Evolutionary conservation across 2,113 vertebrate species (phyloP).

Genomic region (Actenoides hombroni): DNA sequence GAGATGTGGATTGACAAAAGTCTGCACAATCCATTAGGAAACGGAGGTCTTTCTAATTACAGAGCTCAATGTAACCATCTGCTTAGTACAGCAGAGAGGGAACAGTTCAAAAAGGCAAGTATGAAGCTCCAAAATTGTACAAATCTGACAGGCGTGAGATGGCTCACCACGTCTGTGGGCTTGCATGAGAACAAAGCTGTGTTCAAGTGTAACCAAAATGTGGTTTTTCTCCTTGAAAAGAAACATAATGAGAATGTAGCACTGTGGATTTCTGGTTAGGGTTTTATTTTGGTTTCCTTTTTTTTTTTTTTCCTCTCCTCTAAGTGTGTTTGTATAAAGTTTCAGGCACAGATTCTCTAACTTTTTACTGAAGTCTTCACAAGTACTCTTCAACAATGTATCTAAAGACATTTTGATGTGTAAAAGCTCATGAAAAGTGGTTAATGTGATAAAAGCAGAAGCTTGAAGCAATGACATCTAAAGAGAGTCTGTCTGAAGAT

Average conservation of each 20-base stretch:
- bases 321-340: constrained; percentile 24
- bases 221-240: not conserved
- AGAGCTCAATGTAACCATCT: not conserved
- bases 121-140: not conserved
- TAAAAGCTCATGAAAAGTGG: constrained; percentile 43
- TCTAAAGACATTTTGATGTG: constrained; percentile 50
- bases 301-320: not conserved
- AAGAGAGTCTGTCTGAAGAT: constrained; percentile 33
- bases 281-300: not conserved
- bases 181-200: not conserved
- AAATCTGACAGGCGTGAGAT: rapidly evolving
- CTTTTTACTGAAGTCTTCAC: constrained; percentile 24
- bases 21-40: not conserved
- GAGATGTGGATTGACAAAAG: not conserved
- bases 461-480: constrained; percentile 56
- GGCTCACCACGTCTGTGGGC: not conserved
- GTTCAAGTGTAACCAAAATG: not conserved
- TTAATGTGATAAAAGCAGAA: constrained; percentile 55
- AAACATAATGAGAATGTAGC: not conserved
- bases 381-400: constrained; percentile 41
- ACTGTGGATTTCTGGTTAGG: not conserved
- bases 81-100: not conserved
- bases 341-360: not conserved
- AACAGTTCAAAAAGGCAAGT: not conserved
- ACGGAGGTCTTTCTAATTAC: not conserved